Percentiles rank a stretch among this genome's conserved stretches.
Evolutionary conservation across 2,113 vertebrate species (phyloP).

Genomic region (Thermophis baileyi): DNA sequence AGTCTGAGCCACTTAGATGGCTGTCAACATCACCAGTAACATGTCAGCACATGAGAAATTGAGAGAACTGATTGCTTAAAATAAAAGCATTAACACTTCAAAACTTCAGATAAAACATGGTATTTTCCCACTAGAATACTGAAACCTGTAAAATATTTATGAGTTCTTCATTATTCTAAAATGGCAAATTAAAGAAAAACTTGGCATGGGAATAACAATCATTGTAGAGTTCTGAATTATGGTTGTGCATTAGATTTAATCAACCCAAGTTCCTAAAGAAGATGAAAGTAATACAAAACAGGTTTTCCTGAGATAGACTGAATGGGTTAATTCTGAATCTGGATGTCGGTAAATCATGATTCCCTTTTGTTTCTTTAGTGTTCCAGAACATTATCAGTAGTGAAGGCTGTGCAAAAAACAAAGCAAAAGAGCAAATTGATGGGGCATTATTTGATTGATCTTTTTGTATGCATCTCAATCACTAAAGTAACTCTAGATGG

Average conservation of each 20-base stretch:
- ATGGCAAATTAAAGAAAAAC: not conserved
- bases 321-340: not conserved
- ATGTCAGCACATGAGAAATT: not conserved
- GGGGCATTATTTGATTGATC: not conserved
- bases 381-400: not conserved
- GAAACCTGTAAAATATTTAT: not conserved
- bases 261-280: not conserved
- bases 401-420: not conserved
- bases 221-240: not conserved
- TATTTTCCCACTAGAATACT: not conserved
- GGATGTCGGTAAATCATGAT: not conserved
- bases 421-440: not conserved
- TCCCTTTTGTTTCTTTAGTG: not conserved
- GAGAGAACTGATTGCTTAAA: not conserved
- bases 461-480: not conserved
- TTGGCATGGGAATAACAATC: not conserved
- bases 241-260: not conserved
- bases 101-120: not conserved
- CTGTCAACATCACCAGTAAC: not conserved
- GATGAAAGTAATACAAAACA: not conserved
- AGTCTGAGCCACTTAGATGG: not conserved
- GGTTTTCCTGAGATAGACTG: not conserved
- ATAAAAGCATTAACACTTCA: not conserved
- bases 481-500: not conserved
- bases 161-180: not conserved